A percentile compares a stretch with the other conserved stretches of the same genome.
phyloP scores from a whole-genome alignment of 1,140 invertebrate genomes.

The Drosophila mojavensis region DNA sequence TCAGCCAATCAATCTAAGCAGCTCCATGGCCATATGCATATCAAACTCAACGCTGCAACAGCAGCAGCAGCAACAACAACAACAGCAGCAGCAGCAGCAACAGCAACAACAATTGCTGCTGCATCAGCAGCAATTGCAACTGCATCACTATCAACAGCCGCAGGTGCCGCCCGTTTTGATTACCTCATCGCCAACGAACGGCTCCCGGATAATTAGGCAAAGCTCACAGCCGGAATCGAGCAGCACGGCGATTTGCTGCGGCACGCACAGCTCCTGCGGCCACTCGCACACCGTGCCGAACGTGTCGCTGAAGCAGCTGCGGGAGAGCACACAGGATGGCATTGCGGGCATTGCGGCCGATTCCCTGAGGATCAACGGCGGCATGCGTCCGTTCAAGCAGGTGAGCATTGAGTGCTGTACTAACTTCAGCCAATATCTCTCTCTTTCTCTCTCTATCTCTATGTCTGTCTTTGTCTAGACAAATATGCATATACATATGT shows the following conservation, averaged over 20 bases:
- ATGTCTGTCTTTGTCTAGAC: background rate
- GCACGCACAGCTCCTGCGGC: slow-evolving; percentile 85
- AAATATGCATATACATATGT: too few species aligned
- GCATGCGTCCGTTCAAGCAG: slow-evolving; percentile 98
- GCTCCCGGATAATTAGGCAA: slow-evolving; percentile 92
- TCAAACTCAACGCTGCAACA: slow-evolving; percentile 62
- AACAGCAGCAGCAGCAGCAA: slow-evolving; percentile 40
- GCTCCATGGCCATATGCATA: slow-evolving; percentile 74
- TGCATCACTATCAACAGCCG: slow-evolving; percentile 50
- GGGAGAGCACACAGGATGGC: slow-evolving; percentile 91
- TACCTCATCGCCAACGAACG: slow-evolving; percentile 87
- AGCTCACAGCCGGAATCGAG: slow-evolving; percentile 95
- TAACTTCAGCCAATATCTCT: background rate
- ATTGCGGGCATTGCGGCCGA: slow-evolving; percentile 99
- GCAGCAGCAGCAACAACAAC: slow-evolving; percentile 58
- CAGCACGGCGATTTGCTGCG: slow-evolving; percentile 86
- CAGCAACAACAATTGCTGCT: slow-evolving; percentile 41
- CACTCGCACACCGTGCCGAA: slow-evolving; percentile 87
- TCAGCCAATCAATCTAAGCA: slow-evolving; percentile 84
- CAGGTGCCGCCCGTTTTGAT: slow-evolving; percentile 88
- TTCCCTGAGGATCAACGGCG: slow-evolving; percentile 97
- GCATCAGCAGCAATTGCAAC: slow-evolving; percentile 43
- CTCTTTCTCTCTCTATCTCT: background rate
- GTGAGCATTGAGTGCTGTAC: slow-evolving; percentile 85
- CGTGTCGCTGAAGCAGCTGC: slow-evolving; percentile 92